Evolutionary conservation across 2,797 vertebrate species (phyloP), one percentile per base, ranked within the genome.

Genomic region (Sitta carolinensis): DNA sequence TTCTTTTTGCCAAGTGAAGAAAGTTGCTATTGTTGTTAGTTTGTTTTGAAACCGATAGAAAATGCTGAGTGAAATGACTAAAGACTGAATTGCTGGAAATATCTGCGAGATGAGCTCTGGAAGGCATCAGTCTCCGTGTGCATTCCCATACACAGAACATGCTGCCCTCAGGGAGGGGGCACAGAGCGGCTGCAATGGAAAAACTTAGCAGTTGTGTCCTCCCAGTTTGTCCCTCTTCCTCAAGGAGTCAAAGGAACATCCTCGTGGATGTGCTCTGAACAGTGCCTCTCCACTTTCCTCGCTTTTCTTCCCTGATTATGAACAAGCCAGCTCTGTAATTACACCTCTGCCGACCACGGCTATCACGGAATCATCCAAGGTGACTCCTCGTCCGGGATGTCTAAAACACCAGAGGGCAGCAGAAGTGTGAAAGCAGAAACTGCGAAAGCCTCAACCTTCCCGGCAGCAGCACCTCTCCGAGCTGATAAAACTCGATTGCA

Each of bases 371-470:
- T 80, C 68, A 36, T 59, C 66, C 3, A n/a, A 94, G 54, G 89
- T 55, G 87, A 91, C 51, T 83, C 40, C 78, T 74, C 15, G 0
- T 34, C 62, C 87, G 22, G 78, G 62, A 62, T 66, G 42, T 86
- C 82, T 72, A 29, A 75, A 87, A 95, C 95, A 96, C 61, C 94
- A 97, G 95, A 95, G 90, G 95, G 93, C 95, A 94, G 93, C 92
- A 95, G 4, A 89, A 93, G 87, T 94, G 94, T 73, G 89, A 78
- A 84, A 89, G 87, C 82, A 92, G 59, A 62, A 90, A 63, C 20
- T 73, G 51, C 72, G 38, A 80, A 78, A 90, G 82, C 69, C 72
- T 67, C 78, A 51, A 68, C 81, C 69, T 88, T 52, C 83, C 66
- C 83, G 45, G 5, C 26, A 83, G 78, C 81, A 94, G 75, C 68